Percentiles rank a stretch among this genome's conserved stretches.
Evolutionary conservation across 2,113 vertebrate genomes (phyloP).

Genomic region (Elaphurus davidianus): DNA sequence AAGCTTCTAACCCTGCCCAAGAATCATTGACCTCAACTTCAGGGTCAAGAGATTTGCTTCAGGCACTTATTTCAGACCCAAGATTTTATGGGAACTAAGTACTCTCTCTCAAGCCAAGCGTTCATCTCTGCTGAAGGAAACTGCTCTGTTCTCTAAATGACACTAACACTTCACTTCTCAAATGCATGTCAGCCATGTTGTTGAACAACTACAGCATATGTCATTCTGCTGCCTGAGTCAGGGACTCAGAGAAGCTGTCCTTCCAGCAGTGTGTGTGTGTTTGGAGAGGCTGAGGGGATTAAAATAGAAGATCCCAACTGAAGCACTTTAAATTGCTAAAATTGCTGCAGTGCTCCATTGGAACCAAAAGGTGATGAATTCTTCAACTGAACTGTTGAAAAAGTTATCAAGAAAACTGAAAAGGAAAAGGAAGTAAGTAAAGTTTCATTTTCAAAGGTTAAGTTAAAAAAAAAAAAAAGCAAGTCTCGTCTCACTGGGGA

Average conservation of each 20-base stretch:
- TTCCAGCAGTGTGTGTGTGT: background rate
- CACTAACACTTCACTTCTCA: constrained; percentile 46
- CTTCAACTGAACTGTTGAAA: background rate
- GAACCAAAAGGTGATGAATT: background rate
- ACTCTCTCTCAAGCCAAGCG: background rate
- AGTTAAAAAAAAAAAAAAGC: background rate
- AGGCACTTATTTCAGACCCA: constrained; percentile 29
- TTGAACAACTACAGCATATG: background rate
- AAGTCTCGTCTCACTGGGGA: constrained; percentile 40
- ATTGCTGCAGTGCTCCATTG: background rate
- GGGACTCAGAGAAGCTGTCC: background rate
- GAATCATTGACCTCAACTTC: constrained; percentile 1
- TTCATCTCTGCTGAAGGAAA: constrained; percentile 39
- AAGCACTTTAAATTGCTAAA: background rate
- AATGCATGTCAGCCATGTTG: background rate
- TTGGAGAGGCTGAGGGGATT: background rate
- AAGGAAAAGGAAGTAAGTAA: background rate
- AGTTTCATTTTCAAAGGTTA: background rate
- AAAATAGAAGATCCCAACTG: background rate
- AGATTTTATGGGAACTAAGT: constrained; percentile 33
- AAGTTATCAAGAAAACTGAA: background rate
- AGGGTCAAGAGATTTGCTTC: constrained; percentile 46
- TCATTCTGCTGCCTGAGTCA: background rate
- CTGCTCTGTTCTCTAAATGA: background rate
- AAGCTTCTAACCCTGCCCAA: background rate